Evolutionary conservation across 2,888 invertebrate genomes (phyloP).

Genomic region (Poecilobothrus nobilitatus): DNA sequence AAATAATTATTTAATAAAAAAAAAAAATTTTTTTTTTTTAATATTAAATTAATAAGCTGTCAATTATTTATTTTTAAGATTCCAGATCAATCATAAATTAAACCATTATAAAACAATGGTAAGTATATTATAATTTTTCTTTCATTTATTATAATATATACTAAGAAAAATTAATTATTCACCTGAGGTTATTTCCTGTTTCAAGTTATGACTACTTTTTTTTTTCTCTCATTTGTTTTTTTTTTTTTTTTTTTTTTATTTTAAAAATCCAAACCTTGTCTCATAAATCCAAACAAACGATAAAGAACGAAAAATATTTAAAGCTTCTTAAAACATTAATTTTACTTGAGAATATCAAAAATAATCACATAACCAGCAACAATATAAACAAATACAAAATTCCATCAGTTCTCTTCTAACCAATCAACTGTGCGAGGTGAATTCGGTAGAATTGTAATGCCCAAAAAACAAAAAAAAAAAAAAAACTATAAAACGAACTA

Average conservation of each 20-base stretch:
- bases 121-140: no score
- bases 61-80: no score
- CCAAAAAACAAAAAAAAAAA: neutral
- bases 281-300: no score
- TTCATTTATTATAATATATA: neutral
- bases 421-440: neutral
- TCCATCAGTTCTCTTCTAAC: neutral
- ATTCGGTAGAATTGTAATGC: neutral
- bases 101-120: no score
- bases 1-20: no score
- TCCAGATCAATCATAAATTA: no score
- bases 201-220: neutral
- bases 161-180: neutral
- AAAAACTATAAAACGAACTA: neutral
- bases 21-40: no score
- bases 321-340: neutral
- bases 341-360: neutral
- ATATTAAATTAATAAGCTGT: no score
- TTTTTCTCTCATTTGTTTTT: no score
- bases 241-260: no score
- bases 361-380: neutral
- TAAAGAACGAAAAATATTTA: neutral
- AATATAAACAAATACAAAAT: neutral
- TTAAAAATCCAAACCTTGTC: no score
- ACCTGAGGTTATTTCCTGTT: conserved; percentile 6